Evolutionary conservation across 2,113 vertebrate genomes (phyloP), one percentile per base, ranked within the genome.

Genomic region (Vombatus ursinus): DNA sequence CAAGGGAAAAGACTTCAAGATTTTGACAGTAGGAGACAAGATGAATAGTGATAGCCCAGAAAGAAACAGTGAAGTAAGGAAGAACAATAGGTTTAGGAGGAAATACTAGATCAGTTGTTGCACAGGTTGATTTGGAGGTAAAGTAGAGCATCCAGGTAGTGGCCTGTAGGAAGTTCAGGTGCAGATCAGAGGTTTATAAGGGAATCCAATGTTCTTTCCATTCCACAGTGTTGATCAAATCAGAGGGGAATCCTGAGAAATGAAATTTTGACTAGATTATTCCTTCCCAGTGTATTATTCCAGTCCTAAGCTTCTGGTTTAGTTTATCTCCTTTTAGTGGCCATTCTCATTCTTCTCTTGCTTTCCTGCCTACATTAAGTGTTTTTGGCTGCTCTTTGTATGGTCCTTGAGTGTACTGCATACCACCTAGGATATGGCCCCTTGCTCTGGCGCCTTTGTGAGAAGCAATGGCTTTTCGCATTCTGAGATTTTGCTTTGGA

Each of bases 401-500:
- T 61, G 14, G 0, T n/a, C 19, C 7, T 90, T 61, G 37, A 44
- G 7, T 37, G 9, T 1, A 0, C 12, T 48, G 23, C 57, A 1
- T 31, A 25, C 51, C 24, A 10, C 3, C 52, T 77, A 25, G 28
- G 49, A 50, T 3, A 25, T 8, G 37, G 14, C n/a, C 49, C 16
- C 26, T 11, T 91, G 84, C 89, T 92, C 51, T 90, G 23, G 48
- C 37, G 22, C 37, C 77, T 95, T 16, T 90, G 52, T 90, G 84
- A 53, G 61, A 91, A 96, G 52, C 25, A 84, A 49, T n/a, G n/a
- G n/a, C n/a, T n/a, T n/a, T n/a, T n/a, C n/a, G n/a, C n/a, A n/a
- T n/a, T 93, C 44, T 26, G 1, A 90, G 77, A 89, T 95, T 96
- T 92, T 68, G n/a, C 94, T 94, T 92, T 93, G 57, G 44, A 94